Percentiles rank a stretch among this genome's conserved stretches.
Conservation (phyloP, 2,113 vertebrate species). For the Cygnus buccinator region DNA sequence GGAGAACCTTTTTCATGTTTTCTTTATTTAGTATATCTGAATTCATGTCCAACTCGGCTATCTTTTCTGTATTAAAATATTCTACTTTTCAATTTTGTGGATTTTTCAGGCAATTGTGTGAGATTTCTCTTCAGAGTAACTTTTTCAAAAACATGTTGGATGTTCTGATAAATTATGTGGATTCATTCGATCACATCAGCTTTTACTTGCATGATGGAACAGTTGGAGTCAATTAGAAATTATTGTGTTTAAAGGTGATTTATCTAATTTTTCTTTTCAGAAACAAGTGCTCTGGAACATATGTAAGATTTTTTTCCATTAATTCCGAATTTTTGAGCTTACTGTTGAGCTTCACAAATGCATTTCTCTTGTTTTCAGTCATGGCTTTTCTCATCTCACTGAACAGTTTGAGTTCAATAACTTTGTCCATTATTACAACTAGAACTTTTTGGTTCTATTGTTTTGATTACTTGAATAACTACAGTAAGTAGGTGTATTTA, state of each 20-base stretch:
- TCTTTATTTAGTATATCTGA: neutral
- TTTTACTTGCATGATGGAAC: neutral
- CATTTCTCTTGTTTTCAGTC: neutral
- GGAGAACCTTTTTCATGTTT: neutral
- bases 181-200: neutral
- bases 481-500: neutral
- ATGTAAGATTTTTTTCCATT: constrained; percentile 7
- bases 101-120: neutral
- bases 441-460: neutral
- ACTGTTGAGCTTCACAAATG: neutral
- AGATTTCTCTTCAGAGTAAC: neutral
- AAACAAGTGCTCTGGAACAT: constrained; percentile 6
- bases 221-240: neutral
- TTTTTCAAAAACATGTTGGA: neutral
- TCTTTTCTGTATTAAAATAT: neutral
- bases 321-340: neutral
- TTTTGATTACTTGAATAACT: neutral
- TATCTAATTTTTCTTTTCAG: neutral
- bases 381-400: neutral
- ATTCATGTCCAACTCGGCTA: neutral
- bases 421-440: neutral
- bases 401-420: neutral
- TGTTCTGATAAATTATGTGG: neutral
- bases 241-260: neutral
- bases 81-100: neutral